phyloP scores from a whole-genome alignment of 64 coral and sea anemone species.

The Montipora capricornis region DNA sequence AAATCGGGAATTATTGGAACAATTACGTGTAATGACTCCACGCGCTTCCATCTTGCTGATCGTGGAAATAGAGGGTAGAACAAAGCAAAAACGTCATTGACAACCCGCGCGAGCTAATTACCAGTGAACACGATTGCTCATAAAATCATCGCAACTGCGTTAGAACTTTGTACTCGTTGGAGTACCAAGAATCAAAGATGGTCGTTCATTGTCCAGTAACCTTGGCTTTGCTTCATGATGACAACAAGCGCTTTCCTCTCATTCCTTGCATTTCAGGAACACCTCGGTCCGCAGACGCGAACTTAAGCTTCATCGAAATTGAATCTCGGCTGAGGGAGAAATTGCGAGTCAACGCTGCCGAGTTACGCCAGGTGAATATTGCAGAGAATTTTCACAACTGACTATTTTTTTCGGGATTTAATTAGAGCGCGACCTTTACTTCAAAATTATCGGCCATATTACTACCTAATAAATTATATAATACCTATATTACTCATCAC shows the following conservation, averaged over 20 bases:
- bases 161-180: too few relatives aligned
- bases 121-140: neutral
- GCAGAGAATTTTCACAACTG: neutral
- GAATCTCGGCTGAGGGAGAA: slow-evolving; percentile 91
- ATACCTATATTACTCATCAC: too few relatives aligned
- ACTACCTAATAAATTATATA: too few relatives aligned
- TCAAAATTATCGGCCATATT: too few relatives aligned
- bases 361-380: slow-evolving; percentile 79
- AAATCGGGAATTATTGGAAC: slow-evolving; percentile 1
- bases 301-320: slow-evolving; percentile 87
- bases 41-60: too few relatives aligned
- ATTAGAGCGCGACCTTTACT: neutral
- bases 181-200: neutral
- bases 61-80: too few relatives aligned
- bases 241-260: neutral
- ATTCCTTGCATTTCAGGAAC: slow-evolving; percentile 43
- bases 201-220: neutral
- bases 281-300: slow-evolving; percentile 70
- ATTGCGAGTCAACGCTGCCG: slow-evolving; percentile 86
- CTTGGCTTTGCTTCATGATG: neutral
- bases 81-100: neutral
- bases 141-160: too few relatives aligned
- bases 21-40: neutral
- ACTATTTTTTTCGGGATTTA: neutral
- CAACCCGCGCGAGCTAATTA: neutral